Evolutionary conservation across 2,113 vertebrate genomes (phyloP).

Genomic region (Myotis davidii): DNA sequence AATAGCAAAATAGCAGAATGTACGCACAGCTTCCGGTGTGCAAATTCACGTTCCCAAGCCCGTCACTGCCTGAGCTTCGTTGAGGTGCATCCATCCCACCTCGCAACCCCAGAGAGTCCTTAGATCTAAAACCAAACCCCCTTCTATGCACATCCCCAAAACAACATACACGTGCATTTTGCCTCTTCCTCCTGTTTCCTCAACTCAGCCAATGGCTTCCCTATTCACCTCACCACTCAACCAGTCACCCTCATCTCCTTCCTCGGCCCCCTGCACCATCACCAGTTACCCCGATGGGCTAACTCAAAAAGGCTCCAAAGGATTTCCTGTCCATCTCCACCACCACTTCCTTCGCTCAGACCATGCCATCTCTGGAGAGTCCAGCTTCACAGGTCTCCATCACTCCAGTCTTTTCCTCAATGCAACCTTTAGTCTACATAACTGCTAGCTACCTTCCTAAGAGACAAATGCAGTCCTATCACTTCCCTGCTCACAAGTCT

Average conservation of each 20-base stretch:
- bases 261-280: rapidly evolving
- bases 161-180: rapidly evolving
- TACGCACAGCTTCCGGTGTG: neutral
- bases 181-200: neutral
- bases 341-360: rapidly evolving
- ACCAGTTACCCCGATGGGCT: neutral
- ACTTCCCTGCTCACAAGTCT: neutral
- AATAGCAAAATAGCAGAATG: neutral
- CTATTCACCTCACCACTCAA: neutral
- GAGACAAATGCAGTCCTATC: neutral
- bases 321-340: neutral
- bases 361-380: neutral
- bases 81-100: rapidly evolving
- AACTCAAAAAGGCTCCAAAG: neutral
- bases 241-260: neutral
- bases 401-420: neutral
- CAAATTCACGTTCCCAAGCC: rapidly evolving
- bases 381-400: neutral
- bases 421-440: neutral
- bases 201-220: neutral
- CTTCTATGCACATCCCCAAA: neutral
- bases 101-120: neutral
- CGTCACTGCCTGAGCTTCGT: neutral
- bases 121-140: neutral
- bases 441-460: neutral